These are phyloP conservation scores for Buathra laborator DNA, from an alignment of 2,888 invertebrate genomes.

Conservation along the genomic window DNA sequence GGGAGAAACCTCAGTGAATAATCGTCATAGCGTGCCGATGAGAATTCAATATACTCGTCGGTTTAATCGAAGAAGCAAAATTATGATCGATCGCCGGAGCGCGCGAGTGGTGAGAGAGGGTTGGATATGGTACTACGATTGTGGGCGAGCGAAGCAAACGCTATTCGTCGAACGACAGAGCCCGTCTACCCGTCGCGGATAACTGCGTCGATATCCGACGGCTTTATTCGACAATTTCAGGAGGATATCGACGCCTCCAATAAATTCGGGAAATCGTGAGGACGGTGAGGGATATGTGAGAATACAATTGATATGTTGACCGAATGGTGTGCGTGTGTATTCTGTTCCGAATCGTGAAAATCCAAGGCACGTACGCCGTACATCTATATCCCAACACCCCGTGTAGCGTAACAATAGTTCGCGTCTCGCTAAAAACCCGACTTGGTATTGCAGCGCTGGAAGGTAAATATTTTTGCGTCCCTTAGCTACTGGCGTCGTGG, in stretches of 20 bases:
- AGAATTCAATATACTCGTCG: background rate
- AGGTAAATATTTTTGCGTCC: slow-evolving; percentile 5
- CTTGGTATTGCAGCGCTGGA: slow-evolving; percentile 3
- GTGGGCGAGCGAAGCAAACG: too few relatives aligned
- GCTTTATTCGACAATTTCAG: slow-evolving; percentile 60
- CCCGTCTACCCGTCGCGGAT: background rate
- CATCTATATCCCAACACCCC: too few relatives aligned
- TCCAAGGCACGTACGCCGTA: too few relatives aligned
- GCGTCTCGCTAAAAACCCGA: background rate
- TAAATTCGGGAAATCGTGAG: slow-evolving; percentile 60
- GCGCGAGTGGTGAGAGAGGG: slow-evolving; percentile 25
- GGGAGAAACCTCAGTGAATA: slow-evolving; percentile 5
- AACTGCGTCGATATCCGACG: slow-evolving; percentile 59
- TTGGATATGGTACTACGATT: too few relatives aligned
- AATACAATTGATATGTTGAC: background rate
- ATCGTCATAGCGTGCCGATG: slow-evolving; percentile 53
- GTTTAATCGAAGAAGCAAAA: slow-evolving; percentile 62
- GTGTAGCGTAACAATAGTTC: background rate
- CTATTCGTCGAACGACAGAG: background rate
- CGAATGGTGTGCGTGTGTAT: too few relatives aligned
- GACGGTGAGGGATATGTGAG: background rate
- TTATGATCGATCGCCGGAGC: slow-evolving; percentile 62
- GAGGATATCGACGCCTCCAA: slow-evolving; percentile 33
- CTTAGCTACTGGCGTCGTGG: slow-evolving; percentile 10
- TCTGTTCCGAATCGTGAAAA: too few relatives aligned